These are phyloP conservation scores for Butastur rufipennis DNA, from an alignment of 2,113 vertebrate genomes.

Conservation along the genomic window DNA sequence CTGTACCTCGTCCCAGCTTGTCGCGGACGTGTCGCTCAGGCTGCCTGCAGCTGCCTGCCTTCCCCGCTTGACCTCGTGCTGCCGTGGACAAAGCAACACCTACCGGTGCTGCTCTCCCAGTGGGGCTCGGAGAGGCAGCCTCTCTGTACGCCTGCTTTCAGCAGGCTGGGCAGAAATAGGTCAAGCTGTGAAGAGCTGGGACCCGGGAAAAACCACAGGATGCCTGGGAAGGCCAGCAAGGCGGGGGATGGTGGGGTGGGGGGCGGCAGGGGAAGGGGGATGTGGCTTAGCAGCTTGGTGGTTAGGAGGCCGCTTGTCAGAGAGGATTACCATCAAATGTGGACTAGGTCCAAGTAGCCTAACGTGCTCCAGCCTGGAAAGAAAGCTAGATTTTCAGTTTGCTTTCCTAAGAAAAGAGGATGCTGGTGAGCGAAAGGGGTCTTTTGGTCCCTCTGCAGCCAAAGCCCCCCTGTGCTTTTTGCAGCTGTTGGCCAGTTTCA, in stretches of 20 bases:
- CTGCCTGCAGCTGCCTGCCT: neutral
- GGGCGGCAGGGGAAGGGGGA: neutral
- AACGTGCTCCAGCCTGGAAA: neutral
- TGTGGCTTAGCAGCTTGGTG: neutral
- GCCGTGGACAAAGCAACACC: neutral
- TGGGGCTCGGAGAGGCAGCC: neutral
- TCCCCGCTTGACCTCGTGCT: accelerated
- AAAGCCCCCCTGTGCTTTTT: accelerated
- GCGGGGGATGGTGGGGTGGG: neutral
- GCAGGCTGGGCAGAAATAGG: conserved; percentile 30
- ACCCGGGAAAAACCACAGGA: neutral
- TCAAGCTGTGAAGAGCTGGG: neutral
- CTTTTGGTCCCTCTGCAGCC: neutral
- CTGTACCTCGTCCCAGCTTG: neutral
- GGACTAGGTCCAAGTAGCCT: neutral
- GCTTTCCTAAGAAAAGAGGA: neutral
- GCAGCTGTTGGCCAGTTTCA: neutral
- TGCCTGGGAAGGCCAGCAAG: neutral
- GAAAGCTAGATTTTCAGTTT: neutral
- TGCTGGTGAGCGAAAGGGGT: accelerated
- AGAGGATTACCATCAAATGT: neutral
- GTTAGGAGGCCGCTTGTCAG: neutral
- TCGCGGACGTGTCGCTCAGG: neutral
- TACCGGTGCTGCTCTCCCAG: accelerated
- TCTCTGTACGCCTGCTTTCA: neutral